A percentile compares a stretch with the other conserved stretches of the same genome.
Evolutionary conservation across 2,888 invertebrate genomes (phyloP).

Genomic region (Tipula vernalis): DNA sequence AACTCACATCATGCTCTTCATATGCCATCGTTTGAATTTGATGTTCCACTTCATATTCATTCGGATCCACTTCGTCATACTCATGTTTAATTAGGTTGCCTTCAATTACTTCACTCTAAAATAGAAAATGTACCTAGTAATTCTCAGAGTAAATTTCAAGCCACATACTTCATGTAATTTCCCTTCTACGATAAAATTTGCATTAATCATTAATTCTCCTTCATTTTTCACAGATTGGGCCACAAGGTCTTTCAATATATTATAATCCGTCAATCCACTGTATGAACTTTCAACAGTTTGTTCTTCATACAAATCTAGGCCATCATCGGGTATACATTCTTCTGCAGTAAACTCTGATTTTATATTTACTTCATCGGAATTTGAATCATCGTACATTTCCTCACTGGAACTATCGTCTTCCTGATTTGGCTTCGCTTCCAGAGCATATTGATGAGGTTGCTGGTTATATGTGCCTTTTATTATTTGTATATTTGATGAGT

Average conservation of each 20-base stretch:
- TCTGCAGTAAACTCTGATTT: not conserved
- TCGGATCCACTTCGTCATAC: not conserved
- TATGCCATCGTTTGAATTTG: not conserved
- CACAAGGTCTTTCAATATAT: not conserved
- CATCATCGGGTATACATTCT: not conserved
- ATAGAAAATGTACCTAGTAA: not conserved
- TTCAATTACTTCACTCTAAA: not conserved
- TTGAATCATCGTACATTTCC: not conserved
- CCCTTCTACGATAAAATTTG: not conserved
- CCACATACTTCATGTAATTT: not conserved
- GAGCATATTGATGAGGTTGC: not conserved
- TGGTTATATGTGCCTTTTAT: not conserved
- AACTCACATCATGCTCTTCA: not conserved
- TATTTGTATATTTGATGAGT: not conserved
- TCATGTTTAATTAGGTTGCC: not conserved
- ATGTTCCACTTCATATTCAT: not conserved
- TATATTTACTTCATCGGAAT: not conserved
- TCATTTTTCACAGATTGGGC: not conserved
- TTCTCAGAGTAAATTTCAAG: not conserved
- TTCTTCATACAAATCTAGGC: not conserved
- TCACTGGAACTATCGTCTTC: not conserved
- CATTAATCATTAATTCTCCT: not conserved
- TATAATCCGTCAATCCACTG: not conserved
- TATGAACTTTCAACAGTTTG: not conserved
- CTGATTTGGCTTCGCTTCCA: not conserved